Evolutionary conservation across 2,888 invertebrate genomes (phyloP), one percentile per base, ranked within the genome.

Genomic region (Aradus depressus): DNA sequence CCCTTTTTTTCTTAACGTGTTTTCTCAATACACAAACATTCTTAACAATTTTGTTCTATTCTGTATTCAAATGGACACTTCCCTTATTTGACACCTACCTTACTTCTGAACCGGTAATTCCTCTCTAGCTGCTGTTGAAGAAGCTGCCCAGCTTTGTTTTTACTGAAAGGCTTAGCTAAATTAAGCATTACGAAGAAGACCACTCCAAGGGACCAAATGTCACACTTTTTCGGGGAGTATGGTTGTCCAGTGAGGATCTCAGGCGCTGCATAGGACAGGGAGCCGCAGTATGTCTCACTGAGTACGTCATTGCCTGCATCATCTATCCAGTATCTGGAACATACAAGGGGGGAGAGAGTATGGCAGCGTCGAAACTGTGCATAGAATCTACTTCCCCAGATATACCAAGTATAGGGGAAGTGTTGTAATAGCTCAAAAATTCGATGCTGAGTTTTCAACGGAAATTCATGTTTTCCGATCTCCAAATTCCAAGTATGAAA

Each of bases 241-340:
- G 83, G 80, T 28, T 75, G 72, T 0, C 85, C 86, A 65, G 71
- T 76, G 50, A 90, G 70, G 53, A 91, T 81, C 68, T 91, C 90
- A 0, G 89, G 89, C 0, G 90, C 84, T 0, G 85, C 88, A 65
- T 91, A 91, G 4, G 87, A 86, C n/a, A 88, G 70, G 12, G 87
- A 87, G 1, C 89, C 90, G 63, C 89, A 90, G 64, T 83, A 89
- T 0, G 89, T 89, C 62, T 80, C 78, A 59, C 87, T 87, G 44
- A 80, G 64, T 8, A 80, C 65, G 16, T 73, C 70, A n/a, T 42
- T 65, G 2, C 69, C 66, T 42, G 66, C 60, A 16, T 55, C 54
- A 54, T 70, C 72, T n/a, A 68, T 62, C 22, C 69, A 68, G 55
- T 69, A 73, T 21, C 79, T 73, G 35, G 19, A n/a, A n/a, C n/a